Percentiles rank a stretch among this genome's conserved stretches.
Conservation (phyloP, 92 coral and sea anemone species). For the Plumapathes pennacea region DNA sequence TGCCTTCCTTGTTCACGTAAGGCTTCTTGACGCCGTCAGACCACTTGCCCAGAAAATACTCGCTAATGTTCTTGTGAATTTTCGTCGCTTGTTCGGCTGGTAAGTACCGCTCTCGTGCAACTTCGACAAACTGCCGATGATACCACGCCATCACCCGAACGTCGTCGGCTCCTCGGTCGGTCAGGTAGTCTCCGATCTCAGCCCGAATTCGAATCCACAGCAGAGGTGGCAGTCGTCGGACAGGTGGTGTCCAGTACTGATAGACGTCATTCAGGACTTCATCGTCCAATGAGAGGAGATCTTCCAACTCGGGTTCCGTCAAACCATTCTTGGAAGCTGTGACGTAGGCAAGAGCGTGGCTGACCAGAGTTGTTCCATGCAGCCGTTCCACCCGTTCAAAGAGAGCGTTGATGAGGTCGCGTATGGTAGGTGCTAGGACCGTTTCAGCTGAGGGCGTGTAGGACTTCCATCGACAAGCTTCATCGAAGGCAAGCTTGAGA, state of each 20-base stretch:
- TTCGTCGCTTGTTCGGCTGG: slow-evolving; percentile 24
- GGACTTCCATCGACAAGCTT: slow-evolving; percentile 95
- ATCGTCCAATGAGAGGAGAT: slow-evolving; percentile 90
- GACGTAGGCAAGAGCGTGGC: slow-evolving; percentile 83
- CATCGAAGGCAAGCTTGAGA: slow-evolving; percentile 87
- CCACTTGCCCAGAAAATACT: slow-evolving; percentile 88
- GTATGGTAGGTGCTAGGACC: slow-evolving; percentile 56
- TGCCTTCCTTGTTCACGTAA: slow-evolving; percentile 74
- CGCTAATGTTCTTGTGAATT: slow-evolving; percentile 77
- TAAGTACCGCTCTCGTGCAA: slow-evolving; percentile 83
- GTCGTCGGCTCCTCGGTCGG: slow-evolving; percentile 92
- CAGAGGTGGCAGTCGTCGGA: slow-evolving; percentile 90
- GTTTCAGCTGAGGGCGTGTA: slow-evolving; percentile 65
- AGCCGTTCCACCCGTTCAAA: slow-evolving; percentile 81
- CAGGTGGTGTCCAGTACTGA: slow-evolving; percentile 99
- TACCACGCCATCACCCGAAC: slow-evolving; percentile 90
- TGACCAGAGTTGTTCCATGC: slow-evolving; percentile 85
- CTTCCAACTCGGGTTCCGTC: slow-evolving; percentile 90
- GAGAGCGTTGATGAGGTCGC: slow-evolving; percentile 73
- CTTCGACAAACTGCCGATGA: slow-evolving; percentile 96
- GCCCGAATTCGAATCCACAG: slow-evolving; percentile 90
- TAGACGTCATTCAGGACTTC: slow-evolving; percentile 95
- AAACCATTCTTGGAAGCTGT: slow-evolving; percentile 94
- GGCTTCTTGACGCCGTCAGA: slow-evolving; percentile 75
- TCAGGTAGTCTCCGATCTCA: slow-evolving; percentile 83